Percentiles rank a stretch among this genome's conserved stretches.
These are phyloP conservation scores for Colossoma macropomum DNA, from an alignment of 2,113 vertebrate species.

Conservation along the genomic window DNA sequence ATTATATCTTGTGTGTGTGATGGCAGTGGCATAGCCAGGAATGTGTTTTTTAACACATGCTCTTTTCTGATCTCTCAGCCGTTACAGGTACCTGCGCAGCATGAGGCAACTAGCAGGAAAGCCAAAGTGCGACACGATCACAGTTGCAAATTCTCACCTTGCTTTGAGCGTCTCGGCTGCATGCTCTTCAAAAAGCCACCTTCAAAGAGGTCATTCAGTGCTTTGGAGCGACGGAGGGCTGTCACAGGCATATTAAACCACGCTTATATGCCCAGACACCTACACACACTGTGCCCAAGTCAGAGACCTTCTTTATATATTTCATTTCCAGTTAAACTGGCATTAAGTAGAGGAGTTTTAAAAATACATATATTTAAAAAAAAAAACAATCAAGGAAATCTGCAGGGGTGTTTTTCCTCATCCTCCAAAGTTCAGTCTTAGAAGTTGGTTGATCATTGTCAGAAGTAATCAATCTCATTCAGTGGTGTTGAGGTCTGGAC, in stretches of 20 bases:
- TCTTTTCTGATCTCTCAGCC: background rate
- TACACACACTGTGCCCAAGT: background rate
- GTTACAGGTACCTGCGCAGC: background rate
- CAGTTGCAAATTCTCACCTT: background rate
- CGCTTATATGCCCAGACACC: background rate
- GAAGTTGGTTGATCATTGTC: too few relatives aligned
- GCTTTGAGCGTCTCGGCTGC: background rate
- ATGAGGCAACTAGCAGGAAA: background rate
- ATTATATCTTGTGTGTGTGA: background rate
- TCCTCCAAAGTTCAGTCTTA: too few relatives aligned
- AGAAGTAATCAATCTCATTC: too few relatives aligned
- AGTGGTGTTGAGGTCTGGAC: too few relatives aligned
- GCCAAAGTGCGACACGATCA: background rate
- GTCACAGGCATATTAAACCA: constrained; percentile 17
- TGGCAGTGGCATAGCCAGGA: background rate
- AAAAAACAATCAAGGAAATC: too few relatives aligned
- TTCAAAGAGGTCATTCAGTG: constrained; percentile 7
- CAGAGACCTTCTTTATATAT: too few relatives aligned
- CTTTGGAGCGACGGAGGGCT: background rate
- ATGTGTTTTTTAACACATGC: background rate
- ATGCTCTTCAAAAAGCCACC: background rate
- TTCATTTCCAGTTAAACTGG: too few relatives aligned
- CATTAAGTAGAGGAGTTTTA: too few relatives aligned
- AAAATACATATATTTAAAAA: too few relatives aligned
- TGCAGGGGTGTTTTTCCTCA: too few relatives aligned